Evolutionary conservation across 2,888 invertebrate genomes (phyloP).

Genomic region (Lasioglossum lativentre): DNA sequence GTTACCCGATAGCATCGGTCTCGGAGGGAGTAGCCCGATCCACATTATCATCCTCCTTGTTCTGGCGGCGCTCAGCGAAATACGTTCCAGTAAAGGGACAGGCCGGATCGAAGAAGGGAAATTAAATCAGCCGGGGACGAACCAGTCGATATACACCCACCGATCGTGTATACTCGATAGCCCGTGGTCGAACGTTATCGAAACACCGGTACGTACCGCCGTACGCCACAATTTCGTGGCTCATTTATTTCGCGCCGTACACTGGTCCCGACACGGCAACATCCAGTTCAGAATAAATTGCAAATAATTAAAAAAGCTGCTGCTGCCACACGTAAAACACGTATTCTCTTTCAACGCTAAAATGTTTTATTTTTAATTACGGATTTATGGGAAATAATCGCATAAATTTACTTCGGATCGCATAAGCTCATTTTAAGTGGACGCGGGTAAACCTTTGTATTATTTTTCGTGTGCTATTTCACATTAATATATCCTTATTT

Average conservation of each 20-base stretch:
- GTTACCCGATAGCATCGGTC: conserved; percentile 16
- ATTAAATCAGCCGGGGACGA: conserved; percentile 12
- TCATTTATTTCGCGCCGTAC: neutral
- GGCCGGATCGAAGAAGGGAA: conserved; percentile 12
- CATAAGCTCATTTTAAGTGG: too few species aligned
- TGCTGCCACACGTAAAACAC: too few species aligned
- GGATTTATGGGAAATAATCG: too few species aligned
- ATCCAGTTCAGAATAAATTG: too few species aligned
- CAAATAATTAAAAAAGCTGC: too few species aligned
- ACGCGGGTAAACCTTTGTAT: too few species aligned
- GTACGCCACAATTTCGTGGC: conserved; percentile 8
- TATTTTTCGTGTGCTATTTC: too few species aligned
- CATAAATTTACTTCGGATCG: too few species aligned
- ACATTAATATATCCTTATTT: too few species aligned
- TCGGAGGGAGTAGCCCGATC: conserved; percentile 1
- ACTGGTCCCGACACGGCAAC: neutral
- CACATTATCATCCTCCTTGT: conserved; percentile 7
- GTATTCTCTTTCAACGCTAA: too few species aligned
- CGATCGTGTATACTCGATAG: conserved; percentile 5
- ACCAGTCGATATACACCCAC: conserved; percentile 7
- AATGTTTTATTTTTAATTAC: too few species aligned
- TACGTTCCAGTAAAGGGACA: neutral
- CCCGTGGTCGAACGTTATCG: conserved; percentile 14
- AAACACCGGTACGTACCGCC: neutral
- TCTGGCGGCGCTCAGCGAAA: neutral